phyloP scores from a whole-genome alignment of 2,797 vertebrate species.

The Rhyacichthys aspro region DNA sequence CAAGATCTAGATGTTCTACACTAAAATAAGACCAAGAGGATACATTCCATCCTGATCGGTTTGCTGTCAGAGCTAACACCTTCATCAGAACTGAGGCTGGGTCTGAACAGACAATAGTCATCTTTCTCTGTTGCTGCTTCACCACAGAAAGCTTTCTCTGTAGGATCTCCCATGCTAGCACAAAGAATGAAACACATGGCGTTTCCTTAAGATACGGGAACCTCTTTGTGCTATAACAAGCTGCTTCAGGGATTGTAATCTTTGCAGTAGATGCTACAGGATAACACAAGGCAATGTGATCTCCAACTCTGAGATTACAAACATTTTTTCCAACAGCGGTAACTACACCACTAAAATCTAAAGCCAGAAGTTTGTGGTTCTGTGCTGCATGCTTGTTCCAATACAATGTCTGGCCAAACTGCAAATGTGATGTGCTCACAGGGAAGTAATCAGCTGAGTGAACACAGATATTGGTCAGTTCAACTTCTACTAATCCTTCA shows the following conservation, averaged over 20 bases:
- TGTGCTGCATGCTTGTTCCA: constrained; percentile 79
- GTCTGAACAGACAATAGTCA: constrained; percentile 71
- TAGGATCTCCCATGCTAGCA: constrained; percentile 86
- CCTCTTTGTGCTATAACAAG: constrained; percentile 78
- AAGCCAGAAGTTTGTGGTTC: constrained; percentile 80
- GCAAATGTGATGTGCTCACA: constrained; percentile 77
- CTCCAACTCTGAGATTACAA: constrained; percentile 79
- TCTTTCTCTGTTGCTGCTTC: constrained; percentile 60
- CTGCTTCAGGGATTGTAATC: constrained; percentile 76
- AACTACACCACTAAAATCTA: constrained; percentile 85
- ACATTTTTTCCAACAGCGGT: constrained; percentile 78
- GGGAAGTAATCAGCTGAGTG: constrained; percentile 90
- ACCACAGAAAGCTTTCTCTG: constrained; percentile 59
- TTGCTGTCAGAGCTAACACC: constrained; percentile 74
- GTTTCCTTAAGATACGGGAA: constrained; percentile 75
- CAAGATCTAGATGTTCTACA: constrained; percentile 28
- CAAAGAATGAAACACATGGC: constrained; percentile 85
- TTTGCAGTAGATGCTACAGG: constrained; percentile 76
- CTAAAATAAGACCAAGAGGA: constrained; percentile 47
- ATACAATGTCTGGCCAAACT: constrained; percentile 81
- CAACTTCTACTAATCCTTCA: constrained; percentile 75
- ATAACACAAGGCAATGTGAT: constrained; percentile 84
- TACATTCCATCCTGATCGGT: constrained; percentile 78
- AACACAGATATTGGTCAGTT: constrained; percentile 79
- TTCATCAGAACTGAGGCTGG: constrained; percentile 69